A percentile compares a stretch with the other conserved stretches of the same genome.
These are phyloP conservation scores for Tryphoninae sp. DNA, from an alignment of 2,888 invertebrate species.

Conservation along the genomic window DNA sequence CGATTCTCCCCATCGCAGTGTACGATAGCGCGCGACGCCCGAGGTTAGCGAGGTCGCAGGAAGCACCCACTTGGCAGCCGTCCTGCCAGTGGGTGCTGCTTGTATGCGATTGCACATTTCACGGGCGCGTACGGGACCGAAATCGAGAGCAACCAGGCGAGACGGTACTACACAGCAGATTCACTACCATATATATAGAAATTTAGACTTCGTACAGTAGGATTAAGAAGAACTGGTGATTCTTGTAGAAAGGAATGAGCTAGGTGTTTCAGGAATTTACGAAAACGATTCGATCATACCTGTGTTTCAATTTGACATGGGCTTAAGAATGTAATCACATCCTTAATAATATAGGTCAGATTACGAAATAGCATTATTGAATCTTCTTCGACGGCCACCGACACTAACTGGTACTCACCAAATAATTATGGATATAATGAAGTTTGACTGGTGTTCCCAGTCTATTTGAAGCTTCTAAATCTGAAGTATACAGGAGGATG, in stretches of 20 bases:
- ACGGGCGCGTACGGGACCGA: conserved; percentile 50
- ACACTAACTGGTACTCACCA: no score
- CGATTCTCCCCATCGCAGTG: conserved; percentile 31
- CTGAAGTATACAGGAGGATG: no score
- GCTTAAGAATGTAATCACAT: no score
- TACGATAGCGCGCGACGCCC: conserved; percentile 23
- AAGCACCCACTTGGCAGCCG: conserved; percentile 64
- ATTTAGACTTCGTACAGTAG: not conserved
- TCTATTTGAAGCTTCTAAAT: no score
- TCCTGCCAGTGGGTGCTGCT: conserved; percentile 55
- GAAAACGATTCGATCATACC: no score
- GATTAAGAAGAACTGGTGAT: not conserved
- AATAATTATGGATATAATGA: no score
- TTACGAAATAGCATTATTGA: no score
- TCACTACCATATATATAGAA: conserved; percentile 3
- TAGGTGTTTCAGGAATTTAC: not conserved
- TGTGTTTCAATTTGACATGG: no score
- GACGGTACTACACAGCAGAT: conserved; percentile 24
- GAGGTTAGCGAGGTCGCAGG: conserved; percentile 59
- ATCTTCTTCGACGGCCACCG: no score
- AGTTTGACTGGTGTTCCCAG: no score
- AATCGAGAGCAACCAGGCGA: conserved; percentile 50
- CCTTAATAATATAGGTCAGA: no score
- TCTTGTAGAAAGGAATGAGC: not conserved
- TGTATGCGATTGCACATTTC: conserved; percentile 57